These are phyloP conservation scores for Scelioninae gen. 1 DNA, from an alignment of 2,888 invertebrate species.

Conservation along the genomic window DNA sequence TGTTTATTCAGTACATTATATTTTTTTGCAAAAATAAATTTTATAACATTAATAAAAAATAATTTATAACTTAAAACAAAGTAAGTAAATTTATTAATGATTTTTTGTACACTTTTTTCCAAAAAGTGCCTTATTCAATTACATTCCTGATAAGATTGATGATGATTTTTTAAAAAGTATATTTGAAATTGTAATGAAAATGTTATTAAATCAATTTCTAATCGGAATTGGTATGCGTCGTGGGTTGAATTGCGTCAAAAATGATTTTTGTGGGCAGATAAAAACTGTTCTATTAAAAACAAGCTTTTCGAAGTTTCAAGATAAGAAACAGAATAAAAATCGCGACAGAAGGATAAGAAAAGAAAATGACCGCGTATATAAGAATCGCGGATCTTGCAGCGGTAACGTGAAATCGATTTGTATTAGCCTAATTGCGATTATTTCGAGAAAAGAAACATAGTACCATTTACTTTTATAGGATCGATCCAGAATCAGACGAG, in stretches of 20 bases:
- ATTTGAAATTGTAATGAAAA: conserved; percentile 41
- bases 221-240: conserved; percentile 15
- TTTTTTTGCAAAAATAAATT: too few species aligned
- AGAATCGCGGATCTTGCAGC: conserved; percentile 7
- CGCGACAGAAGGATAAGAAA: too few species aligned
- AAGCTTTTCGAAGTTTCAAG: too few species aligned
- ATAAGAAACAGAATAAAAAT: not conserved
- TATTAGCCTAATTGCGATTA: conserved; percentile 61
- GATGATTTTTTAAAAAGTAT: not conserved
- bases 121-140: not conserved
- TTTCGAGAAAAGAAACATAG: conserved; percentile 59
- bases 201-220: conserved; percentile 22
- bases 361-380: not conserved
- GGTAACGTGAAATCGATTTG: conserved; percentile 51
- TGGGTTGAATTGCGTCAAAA: conserved; percentile 49
- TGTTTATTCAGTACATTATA: too few species aligned
- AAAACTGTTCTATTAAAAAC: conserved; percentile 1
- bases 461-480: conserved; percentile 76
- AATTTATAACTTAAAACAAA: too few species aligned
- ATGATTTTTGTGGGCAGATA: conserved; percentile 24
- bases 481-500: conserved; percentile 79
- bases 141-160: conserved; percentile 1
- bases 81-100: too few species aligned
- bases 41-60: too few species aligned
- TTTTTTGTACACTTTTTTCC: too few species aligned